These are phyloP conservation scores for Scrobipalpa costella DNA, from an alignment of 2,888 invertebrate genomes.

Conservation along the genomic window DNA sequence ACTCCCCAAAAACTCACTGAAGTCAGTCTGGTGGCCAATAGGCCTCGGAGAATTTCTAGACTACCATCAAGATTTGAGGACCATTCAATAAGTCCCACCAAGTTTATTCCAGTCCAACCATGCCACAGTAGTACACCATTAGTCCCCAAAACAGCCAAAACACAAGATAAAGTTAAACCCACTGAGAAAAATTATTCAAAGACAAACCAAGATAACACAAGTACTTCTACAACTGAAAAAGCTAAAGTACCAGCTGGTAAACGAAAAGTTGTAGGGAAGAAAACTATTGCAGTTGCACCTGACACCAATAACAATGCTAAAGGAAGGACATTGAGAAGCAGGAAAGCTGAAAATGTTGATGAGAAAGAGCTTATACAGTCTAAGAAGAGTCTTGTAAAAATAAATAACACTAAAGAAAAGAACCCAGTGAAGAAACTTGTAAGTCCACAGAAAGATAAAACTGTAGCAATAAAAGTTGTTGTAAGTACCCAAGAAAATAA, in stretches of 20 bases:
- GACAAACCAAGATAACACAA: not conserved
- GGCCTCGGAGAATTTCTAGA: slow-evolving; percentile 61
- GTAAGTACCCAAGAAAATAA: not conserved
- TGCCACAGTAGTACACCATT: slow-evolving; percentile 65
- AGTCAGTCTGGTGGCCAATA: slow-evolving; percentile 48
- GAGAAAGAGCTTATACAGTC: not conserved
- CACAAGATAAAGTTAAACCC: not conserved
- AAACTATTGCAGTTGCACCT: slow-evolving; percentile 5
- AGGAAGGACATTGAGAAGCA: slow-evolving; percentile 12
- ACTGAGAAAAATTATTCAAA: slow-evolving; percentile 26
- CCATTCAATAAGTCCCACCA: slow-evolving; percentile 62
- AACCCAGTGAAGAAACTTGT: not conserved
- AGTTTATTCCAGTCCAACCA: slow-evolving; percentile 59
- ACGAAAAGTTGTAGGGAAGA: not conserved
- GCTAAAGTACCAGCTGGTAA: slow-evolving; percentile 2
- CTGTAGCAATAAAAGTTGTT: not conserved
- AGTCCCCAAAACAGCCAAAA: slow-evolving; percentile 38
- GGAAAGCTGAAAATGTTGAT: slow-evolving; percentile 8
- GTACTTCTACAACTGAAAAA: slow-evolving; percentile 30
- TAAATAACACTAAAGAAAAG: not conserved
- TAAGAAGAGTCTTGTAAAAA: slow-evolving; percentile 1
- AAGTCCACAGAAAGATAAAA: not conserved
- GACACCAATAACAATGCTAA: slow-evolving; percentile 21
- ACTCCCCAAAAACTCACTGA: slow-evolving; percentile 45
- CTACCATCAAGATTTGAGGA: slow-evolving; percentile 66